Conservation (phyloP, 2,797 vertebrate genomes). For the Anguilla pacifica region DNA sequence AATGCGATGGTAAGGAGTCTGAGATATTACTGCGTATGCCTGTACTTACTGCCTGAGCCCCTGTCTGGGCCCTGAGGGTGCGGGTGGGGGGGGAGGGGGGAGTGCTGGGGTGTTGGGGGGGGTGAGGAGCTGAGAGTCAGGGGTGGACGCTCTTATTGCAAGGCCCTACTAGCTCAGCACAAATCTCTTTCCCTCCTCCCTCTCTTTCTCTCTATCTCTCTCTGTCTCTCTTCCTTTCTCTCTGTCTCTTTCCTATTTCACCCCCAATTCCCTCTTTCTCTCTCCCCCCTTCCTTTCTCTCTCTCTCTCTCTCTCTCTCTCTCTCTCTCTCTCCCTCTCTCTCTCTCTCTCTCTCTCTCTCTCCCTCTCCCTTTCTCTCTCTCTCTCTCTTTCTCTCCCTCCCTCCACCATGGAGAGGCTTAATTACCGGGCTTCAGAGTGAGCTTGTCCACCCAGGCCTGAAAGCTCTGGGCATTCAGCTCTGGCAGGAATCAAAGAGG, state of each 20-base stretch:
- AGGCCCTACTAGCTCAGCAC: neutral
- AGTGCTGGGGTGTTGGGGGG: neutral
- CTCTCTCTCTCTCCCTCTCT: too few relatives aligned
- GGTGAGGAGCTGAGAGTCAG: neutral
- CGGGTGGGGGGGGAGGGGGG: too few relatives aligned
- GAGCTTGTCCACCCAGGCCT: neutral
- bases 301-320: neutral
- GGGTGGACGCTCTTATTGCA: neutral
- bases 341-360: too few relatives aligned
- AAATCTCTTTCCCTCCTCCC: neutral
- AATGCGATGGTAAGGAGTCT: neutral
- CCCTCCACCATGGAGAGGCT: neutral
- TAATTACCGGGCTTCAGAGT: constrained; percentile 10
- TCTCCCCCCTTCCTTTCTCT: neutral
- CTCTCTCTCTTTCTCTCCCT: too few relatives aligned
- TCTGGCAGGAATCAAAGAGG: neutral
- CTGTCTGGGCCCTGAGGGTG: neutral
- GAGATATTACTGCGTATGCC: neutral
- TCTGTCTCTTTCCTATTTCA: neutral
- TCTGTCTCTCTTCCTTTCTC: too few relatives aligned
- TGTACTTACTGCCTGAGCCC: neutral
- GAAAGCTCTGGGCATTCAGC: neutral
- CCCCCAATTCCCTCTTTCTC: neutral
- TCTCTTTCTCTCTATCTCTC: neutral
- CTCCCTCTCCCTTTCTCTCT: too few relatives aligned